Percentiles rank a stretch among this genome's conserved stretches.
Evolutionary conservation across 2,113 vertebrate genomes (phyloP).

Genomic region (Oriolus oriolus): DNA sequence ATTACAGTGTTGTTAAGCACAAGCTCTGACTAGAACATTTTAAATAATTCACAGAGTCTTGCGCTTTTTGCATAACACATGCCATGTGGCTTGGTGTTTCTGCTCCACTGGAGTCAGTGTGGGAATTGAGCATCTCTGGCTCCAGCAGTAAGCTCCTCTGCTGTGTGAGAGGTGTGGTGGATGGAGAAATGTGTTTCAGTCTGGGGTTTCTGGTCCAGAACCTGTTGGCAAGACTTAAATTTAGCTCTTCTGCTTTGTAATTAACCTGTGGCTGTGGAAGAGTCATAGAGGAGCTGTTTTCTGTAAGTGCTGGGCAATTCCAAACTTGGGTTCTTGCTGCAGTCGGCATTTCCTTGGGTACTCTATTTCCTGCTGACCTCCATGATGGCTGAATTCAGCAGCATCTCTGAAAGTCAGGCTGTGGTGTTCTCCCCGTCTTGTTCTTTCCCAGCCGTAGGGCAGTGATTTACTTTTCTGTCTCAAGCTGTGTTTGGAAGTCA

Average conservation of each 20-base stretch:
- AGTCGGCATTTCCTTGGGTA: background rate
- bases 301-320: background rate
- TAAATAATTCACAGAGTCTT: constrained; percentile 6
- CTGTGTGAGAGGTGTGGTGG: background rate
- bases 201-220: background rate
- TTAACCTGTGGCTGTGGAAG: background rate
- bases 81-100: background rate
- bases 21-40: background rate
- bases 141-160: background rate
- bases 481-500: background rate
- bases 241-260: background rate
- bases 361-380: background rate
- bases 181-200: background rate
- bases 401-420: background rate
- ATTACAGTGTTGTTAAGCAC: background rate
- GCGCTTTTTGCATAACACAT: background rate
- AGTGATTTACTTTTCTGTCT: constrained; percentile 19
- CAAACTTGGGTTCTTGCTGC: background rate
- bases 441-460: background rate
- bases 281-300: background rate
- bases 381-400: background rate
- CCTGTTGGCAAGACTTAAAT: background rate
- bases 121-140: background rate
- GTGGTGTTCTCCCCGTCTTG: background rate
- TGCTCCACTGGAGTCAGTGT: background rate